Evolutionary conservation across 2,888 invertebrate species (phyloP).

Genomic region (Kuschelorhynchus macadamiae): DNA sequence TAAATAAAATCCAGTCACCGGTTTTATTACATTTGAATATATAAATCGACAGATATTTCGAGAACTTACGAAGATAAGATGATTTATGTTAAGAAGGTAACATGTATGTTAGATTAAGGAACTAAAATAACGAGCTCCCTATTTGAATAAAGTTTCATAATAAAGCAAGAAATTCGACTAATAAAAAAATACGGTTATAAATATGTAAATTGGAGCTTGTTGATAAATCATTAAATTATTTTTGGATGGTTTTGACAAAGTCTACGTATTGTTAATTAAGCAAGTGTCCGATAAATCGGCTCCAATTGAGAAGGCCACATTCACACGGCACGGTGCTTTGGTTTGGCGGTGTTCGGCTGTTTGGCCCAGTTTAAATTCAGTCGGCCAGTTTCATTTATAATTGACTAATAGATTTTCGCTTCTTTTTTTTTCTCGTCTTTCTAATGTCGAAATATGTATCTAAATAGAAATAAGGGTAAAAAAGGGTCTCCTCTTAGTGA

Average conservation of each 20-base stretch:
- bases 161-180: conserved; percentile 53
- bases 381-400: too few species aligned
- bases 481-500: too few species aligned
- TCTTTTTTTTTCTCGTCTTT: too few species aligned
- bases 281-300: conserved; percentile 20
- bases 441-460: too few species aligned
- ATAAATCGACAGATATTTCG: conserved; percentile 34
- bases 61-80: conserved; percentile 32
- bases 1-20: conserved; percentile 4
- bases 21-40: conserved; percentile 23
- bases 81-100: conserved; percentile 39
- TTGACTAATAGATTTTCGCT: too few species aligned
- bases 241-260: conserved; percentile 62
- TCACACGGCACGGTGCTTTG: conserved; percentile 5
- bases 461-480: too few species aligned
- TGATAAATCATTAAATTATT: conserved; percentile 62
- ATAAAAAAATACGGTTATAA: conserved; percentile 41
- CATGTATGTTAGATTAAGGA: conserved; percentile 43
- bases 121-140: conserved; percentile 44
- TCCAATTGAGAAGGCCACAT: conserved; percentile 15
- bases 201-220: conserved; percentile 59
- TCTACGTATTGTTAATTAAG: conserved; percentile 29
- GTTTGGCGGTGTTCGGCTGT: too few species aligned
- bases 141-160: conserved; percentile 46
- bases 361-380: too few species aligned